Evolutionary conservation across 2,113 vertebrate genomes (phyloP), one percentile per base, ranked within the genome.

Genomic region (Alligator mississippiensis): DNA sequence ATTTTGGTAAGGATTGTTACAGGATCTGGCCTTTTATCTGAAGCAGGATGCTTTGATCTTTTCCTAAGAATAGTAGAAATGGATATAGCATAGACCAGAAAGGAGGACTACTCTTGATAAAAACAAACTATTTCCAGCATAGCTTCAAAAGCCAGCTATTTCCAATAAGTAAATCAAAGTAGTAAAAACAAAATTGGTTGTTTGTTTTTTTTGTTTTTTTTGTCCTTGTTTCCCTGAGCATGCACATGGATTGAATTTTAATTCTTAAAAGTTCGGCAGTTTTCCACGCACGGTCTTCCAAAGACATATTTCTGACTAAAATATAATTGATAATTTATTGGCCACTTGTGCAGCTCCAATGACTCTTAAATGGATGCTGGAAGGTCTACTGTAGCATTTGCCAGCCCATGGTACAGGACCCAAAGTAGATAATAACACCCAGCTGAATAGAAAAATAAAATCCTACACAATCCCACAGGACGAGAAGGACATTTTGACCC

Each of bases 331-430:
- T 68, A 92, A 89, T 22, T 47, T 76, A 25, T 55, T 59, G 75
- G 6, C 12, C 57, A 3, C 6, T 84, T 80, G 14, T 77, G 11
- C 4, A 4, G 34, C n/a, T 25, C 11, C 28, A 60, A 62, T 55
- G 58, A 66, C 68, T 72, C 68, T 72, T 22, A 72, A 38, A 34
- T 10, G 5, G 38, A 28, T 18, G 57, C 12, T 17, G 63, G n/a
- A 80, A 92, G 94, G 86, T 59, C n/a, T 88, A 13, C 59, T 90
- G 6, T 27, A 76, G 25, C n/a, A 21, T 77, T 77, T 84, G 59
- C 3, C 55, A 38, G 9, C 11, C 74, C 25, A 55, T 76, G 70
- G 30, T 10, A 6, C 9, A 34, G 30, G 66, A 70, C 30, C 68
- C 68, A 75, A 92, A 94, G 70, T 13, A 9, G 25, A 78, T 77